Conservation (phyloP, 2,113 vertebrate genomes). For the Symphodus melops region DNA sequence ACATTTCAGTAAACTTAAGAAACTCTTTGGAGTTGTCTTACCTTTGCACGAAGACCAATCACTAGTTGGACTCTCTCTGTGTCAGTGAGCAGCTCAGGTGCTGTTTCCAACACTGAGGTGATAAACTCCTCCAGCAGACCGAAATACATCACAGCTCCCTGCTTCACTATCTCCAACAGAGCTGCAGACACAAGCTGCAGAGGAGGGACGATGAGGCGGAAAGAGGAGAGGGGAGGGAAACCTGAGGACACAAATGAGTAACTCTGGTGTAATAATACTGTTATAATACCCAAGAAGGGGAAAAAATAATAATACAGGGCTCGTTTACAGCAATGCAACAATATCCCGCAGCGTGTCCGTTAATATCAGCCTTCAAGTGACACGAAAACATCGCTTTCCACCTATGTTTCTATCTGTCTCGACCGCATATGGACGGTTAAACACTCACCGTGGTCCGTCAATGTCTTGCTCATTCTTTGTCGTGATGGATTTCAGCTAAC, state of each 20-base stretch:
- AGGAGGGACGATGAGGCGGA: conserved; percentile 39
- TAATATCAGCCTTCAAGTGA: background rate
- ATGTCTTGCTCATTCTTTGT: conserved; percentile 6
- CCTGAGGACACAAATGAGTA: background rate
- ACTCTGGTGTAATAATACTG: too few species aligned
- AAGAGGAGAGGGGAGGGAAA: conserved; percentile 35
- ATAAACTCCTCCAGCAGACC: conserved; percentile 78
- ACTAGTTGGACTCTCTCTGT: conserved; percentile 76
- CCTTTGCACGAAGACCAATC: conserved; percentile 79
- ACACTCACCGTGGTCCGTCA: conserved; percentile 14
- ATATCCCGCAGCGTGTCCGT: background rate
- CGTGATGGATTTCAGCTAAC: too few species aligned
- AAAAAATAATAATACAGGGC: background rate
- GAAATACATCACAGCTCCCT: conserved; percentile 64
- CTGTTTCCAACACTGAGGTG: conserved; percentile 55
- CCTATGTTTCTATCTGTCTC: too few species aligned
- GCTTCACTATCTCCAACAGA: conserved; percentile 71
- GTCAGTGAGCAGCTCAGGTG: conserved; percentile 75
- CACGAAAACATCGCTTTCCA: background rate
- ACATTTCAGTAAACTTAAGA: too few species aligned
- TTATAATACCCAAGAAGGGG: too few species aligned
- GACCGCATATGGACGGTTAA: background rate
- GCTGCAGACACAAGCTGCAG: conserved; percentile 71
- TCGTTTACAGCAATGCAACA: background rate
- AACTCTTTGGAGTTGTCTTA: conserved; percentile 18